Evolutionary conservation across 2,888 invertebrate species (phyloP).

Genomic region (Stratiomys singularior): DNA sequence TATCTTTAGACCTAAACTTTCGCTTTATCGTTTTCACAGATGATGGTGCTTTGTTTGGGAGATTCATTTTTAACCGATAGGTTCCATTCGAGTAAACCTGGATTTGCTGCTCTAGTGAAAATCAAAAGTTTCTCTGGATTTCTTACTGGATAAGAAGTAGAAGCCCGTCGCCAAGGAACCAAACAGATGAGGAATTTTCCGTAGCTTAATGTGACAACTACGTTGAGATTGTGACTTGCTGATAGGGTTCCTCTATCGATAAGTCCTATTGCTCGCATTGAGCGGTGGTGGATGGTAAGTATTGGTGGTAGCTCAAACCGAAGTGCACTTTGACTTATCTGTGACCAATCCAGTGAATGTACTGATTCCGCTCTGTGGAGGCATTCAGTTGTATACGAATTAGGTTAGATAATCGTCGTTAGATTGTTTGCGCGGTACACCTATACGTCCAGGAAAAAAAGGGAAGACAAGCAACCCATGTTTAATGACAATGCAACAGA

Average conservation of each 20-base stretch:
- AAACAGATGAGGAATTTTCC: constrained; percentile 46
- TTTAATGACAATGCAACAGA: constrained; percentile 21
- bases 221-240: constrained; percentile 47
- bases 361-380: constrained; percentile 13
- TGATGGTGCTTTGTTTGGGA: background rate
- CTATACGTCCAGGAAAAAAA: constrained; percentile 12
- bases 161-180: constrained; percentile 14
- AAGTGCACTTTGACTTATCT: constrained; percentile 40
- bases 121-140: background rate
- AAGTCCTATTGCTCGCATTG: constrained; percentile 14
- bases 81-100: too few species aligned
- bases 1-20: background rate
- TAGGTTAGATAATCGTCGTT: constrained; percentile 34
- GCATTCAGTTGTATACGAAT: constrained; percentile 42
- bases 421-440: constrained; percentile 1
- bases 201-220: constrained; percentile 51
- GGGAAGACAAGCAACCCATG: constrained; percentile 23
- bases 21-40: background rate
- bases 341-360: constrained; percentile 19
- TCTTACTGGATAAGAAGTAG: background rate
- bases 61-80: too few species aligned
- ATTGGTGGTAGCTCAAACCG: background rate
- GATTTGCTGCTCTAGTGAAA: background rate
- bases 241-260: constrained; percentile 40
- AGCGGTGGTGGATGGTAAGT: background rate